Percentiles rank a stretch among this genome's conserved stretches.
Conservation (phyloP, 2,888 invertebrate species). For the Macroteleia sp. region DNA sequence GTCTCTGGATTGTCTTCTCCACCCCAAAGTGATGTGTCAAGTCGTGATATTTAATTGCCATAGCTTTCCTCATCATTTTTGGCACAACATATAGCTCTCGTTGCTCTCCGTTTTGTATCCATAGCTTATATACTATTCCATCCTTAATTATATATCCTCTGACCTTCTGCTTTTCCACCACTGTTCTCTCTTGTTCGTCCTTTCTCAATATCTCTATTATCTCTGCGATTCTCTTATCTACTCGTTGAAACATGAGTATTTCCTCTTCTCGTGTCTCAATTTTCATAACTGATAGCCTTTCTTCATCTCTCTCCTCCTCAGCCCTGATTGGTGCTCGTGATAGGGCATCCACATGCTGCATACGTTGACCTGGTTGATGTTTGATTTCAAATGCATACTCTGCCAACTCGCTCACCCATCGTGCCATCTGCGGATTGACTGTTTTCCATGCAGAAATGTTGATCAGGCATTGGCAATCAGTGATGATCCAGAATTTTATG, state of each 20-base stretch:
- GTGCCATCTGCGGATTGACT: constrained; percentile 60
- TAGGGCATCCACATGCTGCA: constrained; percentile 67
- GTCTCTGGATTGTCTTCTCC: background rate
- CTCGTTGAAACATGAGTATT: constrained; percentile 5
- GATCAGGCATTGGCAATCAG: constrained; percentile 67
- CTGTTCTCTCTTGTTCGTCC: background rate
- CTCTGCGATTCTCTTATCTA: background rate
- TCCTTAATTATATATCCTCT: background rate
- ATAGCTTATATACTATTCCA: too few species aligned
- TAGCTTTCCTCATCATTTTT: constrained; percentile 5
- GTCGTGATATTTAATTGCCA: background rate
- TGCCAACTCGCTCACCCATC: constrained; percentile 52
- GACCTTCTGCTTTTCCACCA: background rate
- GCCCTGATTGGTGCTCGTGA: constrained; percentile 56
- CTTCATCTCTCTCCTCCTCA: too few species aligned
- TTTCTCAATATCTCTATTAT: background rate
- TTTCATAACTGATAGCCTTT: too few species aligned
- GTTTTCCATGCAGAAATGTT: constrained; percentile 59
- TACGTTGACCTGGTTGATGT: constrained; percentile 37
- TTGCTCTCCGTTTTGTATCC: too few species aligned
- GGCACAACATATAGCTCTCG: too few species aligned
- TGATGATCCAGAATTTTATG: constrained; percentile 60
- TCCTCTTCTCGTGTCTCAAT: background rate
- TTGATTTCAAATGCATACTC: constrained; percentile 60
- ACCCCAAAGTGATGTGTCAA: background rate